Evolutionary conservation across 2,888 invertebrate genomes (phyloP).

Genomic region (Trypoxylon attenuatum): DNA sequence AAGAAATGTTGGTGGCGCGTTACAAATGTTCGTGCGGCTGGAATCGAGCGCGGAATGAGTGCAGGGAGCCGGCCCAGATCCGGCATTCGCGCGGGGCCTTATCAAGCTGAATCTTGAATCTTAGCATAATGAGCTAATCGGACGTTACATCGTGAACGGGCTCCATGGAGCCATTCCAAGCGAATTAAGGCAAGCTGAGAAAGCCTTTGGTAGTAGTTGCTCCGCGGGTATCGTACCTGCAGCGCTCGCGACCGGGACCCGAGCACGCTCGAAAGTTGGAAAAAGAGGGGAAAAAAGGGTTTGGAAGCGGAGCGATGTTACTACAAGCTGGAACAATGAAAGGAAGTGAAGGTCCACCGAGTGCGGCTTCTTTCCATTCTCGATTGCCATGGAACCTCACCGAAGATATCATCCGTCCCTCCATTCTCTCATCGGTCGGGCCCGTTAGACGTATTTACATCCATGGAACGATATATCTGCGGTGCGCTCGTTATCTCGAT

Average conservation of each 20-base stretch:
- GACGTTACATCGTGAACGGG: slow-evolving; percentile 56
- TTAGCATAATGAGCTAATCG: slow-evolving; percentile 71
- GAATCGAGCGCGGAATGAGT: slow-evolving; percentile 49
- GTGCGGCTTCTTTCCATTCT: slow-evolving; percentile 65
- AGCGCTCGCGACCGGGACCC: background rate
- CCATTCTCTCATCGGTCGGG: slow-evolving; percentile 60
- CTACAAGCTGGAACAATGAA: slow-evolving; percentile 67
- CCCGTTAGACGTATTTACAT: slow-evolving; percentile 55
- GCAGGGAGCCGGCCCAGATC: slow-evolving; percentile 47
- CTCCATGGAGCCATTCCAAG: slow-evolving; percentile 7
- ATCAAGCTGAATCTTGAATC: slow-evolving; percentile 68
- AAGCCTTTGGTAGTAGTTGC: slow-evolving; percentile 20
- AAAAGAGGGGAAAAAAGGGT: slow-evolving; percentile 29
- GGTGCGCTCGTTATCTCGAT: slow-evolving; percentile 52
- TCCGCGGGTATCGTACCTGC: slow-evolving; percentile 3
- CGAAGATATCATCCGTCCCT: slow-evolving; percentile 56
- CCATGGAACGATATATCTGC: slow-evolving; percentile 45
- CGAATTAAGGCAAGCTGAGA: slow-evolving; percentile 52
- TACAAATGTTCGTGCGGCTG: slow-evolving; percentile 29
- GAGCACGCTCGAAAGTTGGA: slow-evolving; percentile 9
- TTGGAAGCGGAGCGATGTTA: slow-evolving; percentile 42
- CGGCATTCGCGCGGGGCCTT: slow-evolving; percentile 65
- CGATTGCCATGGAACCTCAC: slow-evolving; percentile 55
- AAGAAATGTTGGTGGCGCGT: background rate
- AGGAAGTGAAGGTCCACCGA: slow-evolving; percentile 74